Conservation (phyloP, 2,888 invertebrate genomes). For the Chelonus formosanus region DNA sequence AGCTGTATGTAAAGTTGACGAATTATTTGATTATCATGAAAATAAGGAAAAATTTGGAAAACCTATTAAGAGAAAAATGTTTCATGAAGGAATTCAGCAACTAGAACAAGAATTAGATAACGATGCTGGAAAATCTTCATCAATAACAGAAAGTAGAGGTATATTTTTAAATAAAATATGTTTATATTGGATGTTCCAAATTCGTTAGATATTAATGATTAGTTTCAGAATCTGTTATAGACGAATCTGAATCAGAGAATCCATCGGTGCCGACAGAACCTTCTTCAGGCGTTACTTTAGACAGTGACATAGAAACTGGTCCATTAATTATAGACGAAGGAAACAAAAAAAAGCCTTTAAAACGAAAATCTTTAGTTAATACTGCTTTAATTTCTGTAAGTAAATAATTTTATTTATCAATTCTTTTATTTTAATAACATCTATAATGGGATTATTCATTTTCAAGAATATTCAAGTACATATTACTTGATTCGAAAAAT, state of each 20-base stretch:
- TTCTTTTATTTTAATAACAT: conserved; percentile 4
- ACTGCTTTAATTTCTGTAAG: conserved; percentile 53
- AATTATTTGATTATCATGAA: conserved; percentile 84
- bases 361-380: conserved; percentile 52
- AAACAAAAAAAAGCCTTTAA: conserved; percentile 59
- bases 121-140: conserved; percentile 55
- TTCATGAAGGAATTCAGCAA: conserved; percentile 87
- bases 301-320: conserved; percentile 58
- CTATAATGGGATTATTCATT: conserved; percentile 32
- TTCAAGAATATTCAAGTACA: conserved; percentile 24
- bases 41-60: conserved; percentile 84
- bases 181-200: conserved; percentile 18
- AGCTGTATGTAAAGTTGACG: conserved; percentile 82
- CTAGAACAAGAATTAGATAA: conserved; percentile 82
- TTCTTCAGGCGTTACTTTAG: conserved; percentile 33
- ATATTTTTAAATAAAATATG: not conserved
- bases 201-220: conserved; percentile 1
- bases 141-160: conserved; percentile 46
- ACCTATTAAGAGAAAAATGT: conserved; percentile 81
- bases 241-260: conserved; percentile 41
- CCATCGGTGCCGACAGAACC: conserved; percentile 38
- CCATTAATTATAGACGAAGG: conserved; percentile 60
- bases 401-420: conserved; percentile 27
- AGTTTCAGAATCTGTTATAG: conserved; percentile 38
- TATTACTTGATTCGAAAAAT: conserved; percentile 19